phyloP scores from a whole-genome alignment of 2,113 vertebrate species.

The Oriolus oriolus region DNA sequence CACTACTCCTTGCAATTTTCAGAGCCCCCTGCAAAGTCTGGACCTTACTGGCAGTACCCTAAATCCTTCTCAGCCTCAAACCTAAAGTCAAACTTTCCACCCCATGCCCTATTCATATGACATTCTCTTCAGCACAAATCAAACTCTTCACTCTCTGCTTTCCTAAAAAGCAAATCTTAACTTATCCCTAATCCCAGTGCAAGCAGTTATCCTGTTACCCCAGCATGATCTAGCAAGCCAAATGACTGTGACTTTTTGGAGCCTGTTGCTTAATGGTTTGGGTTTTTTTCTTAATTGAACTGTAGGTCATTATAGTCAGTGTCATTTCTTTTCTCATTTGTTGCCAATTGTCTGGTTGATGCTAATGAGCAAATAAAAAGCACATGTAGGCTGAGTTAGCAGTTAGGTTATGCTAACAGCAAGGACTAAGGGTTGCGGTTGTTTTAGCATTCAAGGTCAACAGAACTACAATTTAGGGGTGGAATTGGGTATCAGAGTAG shows the following conservation, averaged over 20 bases:
- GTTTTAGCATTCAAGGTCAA: background rate
- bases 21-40: background rate
- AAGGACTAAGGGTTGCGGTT: background rate
- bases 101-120: rapidly evolving
- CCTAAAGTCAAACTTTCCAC: background rate
- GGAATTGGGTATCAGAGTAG: background rate
- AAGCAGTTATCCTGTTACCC: background rate
- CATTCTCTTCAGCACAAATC: background rate
- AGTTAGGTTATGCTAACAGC: background rate
- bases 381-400: background rate
- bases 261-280: background rate
- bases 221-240: background rate
- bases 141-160: background rate
- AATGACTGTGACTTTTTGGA: background rate
- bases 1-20: background rate
- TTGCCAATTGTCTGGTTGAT: background rate
- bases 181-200: background rate
- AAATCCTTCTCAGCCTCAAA: background rate
- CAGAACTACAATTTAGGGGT: background rate
- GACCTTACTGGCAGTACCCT: background rate
- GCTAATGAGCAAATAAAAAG: background rate
- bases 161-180: background rate
- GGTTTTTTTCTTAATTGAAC: background rate
- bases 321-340: background rate
- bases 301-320: background rate